Conservation (phyloP, 23 tunicate genomes). For the Trididemnum clinides region DNA sequence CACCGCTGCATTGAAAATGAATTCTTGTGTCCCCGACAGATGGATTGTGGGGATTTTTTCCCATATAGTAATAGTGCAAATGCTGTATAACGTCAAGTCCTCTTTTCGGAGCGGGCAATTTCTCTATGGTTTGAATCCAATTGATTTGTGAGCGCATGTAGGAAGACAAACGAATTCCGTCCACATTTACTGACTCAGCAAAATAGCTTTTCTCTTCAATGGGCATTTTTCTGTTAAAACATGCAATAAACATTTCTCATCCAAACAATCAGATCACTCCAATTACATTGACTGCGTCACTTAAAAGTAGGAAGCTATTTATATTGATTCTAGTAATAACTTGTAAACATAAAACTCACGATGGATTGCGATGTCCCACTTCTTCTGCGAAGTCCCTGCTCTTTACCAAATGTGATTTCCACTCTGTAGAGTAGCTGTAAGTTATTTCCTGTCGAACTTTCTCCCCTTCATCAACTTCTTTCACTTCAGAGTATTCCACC, state of each 20-base stretch:
- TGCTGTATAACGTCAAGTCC: neutral
- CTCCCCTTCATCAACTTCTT: conserved; percentile 59
- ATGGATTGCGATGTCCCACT: conserved; percentile 74
- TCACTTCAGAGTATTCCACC: conserved; percentile 68
- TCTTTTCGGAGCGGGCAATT: conserved; percentile 31
- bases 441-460: conserved; percentile 54
- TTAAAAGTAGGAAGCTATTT: too few species aligned
- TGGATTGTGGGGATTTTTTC: conserved; percentile 47
- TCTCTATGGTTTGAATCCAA: conserved; percentile 34
- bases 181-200: conserved; percentile 32
- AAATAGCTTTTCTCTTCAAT: neutral
- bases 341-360: conserved; percentile 45
- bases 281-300: too few species aligned
- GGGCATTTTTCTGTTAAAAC: conserved; percentile 37
- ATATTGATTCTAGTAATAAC: too few species aligned
- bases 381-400: conserved; percentile 80
- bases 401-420: conserved; percentile 33
- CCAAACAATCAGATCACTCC: too few species aligned
- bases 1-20: conserved; percentile 60
- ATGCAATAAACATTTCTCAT: too few species aligned
- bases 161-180: conserved; percentile 32
- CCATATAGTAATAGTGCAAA: conserved; percentile 51
- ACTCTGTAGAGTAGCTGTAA: conserved; percentile 68
- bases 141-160: conserved; percentile 26
- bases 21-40: conserved; percentile 64